Percentiles rank a stretch among this genome's conserved stretches.
Conservation (phyloP, 2,113 vertebrate genomes). For the Xyrauchen texanus region DNA sequence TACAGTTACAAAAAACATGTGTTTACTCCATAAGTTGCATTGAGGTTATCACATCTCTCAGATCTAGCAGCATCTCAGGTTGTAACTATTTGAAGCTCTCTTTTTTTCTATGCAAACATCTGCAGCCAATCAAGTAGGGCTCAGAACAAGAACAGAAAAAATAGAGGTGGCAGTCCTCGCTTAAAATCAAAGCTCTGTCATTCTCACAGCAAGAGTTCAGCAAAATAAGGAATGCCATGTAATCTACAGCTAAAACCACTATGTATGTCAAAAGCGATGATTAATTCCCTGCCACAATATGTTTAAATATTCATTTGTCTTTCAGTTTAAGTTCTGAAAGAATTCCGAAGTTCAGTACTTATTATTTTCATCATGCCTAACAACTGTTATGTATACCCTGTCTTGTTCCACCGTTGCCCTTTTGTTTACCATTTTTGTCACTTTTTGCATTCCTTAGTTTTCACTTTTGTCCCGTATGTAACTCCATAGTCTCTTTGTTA, state of each 20-base stretch:
- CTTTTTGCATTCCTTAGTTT: no score
- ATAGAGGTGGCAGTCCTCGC: slow-evolving; percentile 56
- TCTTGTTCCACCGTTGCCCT: no score
- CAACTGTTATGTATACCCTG: no score
- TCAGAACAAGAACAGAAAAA: slow-evolving; percentile 48
- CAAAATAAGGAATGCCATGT: background rate
- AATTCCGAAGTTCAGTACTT: no score
- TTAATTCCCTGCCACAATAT: background rate
- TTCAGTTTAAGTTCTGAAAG: background rate
- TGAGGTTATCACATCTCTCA: slow-evolving; percentile 28
- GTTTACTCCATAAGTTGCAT: slow-evolving; percentile 21
- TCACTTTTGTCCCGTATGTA: no score
- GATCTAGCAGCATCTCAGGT: slow-evolving; percentile 57
- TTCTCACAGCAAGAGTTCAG: background rate
- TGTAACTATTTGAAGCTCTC: slow-evolving; percentile 55
- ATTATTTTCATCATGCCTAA: no score
- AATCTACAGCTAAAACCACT: background rate
- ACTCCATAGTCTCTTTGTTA: no score
- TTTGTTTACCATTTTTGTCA: no score
- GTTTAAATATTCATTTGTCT: background rate
- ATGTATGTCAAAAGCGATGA: background rate
- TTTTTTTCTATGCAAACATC: slow-evolving; percentile 68
- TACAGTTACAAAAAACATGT: slow-evolving; percentile 32
- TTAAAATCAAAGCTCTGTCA: background rate
- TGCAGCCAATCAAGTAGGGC: slow-evolving; percentile 72